These are phyloP conservation scores for Lycodopsis pacificus DNA, from an alignment of 2,797 vertebrate genomes.

Conservation along the genomic window DNA sequence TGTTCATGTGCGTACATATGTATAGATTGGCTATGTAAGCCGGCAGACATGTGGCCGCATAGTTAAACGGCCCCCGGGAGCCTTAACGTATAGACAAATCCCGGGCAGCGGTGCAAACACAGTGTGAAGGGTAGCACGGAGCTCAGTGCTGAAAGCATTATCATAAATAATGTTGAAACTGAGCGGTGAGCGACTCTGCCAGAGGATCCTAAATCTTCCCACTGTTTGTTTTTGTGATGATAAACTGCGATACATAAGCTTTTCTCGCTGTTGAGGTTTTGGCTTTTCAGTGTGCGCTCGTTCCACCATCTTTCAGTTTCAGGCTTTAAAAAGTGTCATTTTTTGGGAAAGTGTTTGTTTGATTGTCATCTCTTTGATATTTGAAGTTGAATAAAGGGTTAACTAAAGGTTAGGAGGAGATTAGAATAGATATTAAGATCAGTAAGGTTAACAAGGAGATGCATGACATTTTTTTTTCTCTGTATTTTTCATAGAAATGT, in stretches of 20 bases:
- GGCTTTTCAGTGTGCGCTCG: not conserved
- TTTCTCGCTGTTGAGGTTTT: not conserved
- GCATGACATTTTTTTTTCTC: too few relatives aligned
- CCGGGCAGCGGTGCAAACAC: slow-evolving; percentile 7
- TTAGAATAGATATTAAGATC: not conserved
- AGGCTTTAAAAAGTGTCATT: not conserved
- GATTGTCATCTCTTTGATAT: slow-evolving; percentile 3
- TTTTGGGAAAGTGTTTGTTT: not conserved
- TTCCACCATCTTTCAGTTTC: not conserved
- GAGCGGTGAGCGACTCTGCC: slow-evolving; percentile 33
- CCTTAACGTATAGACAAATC: slow-evolving; percentile 20
- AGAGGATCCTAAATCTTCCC: slow-evolving; percentile 46
- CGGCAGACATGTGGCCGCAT: slow-evolving; percentile 44
- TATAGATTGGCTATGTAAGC: slow-evolving; percentile 18
- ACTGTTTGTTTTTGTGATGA: slow-evolving; percentile 59
- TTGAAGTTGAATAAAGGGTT: not conserved
- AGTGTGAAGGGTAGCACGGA: slow-evolving; percentile 15
- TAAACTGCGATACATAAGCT: slow-evolving; percentile 32
- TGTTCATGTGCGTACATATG: slow-evolving; percentile 28
- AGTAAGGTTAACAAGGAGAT: not conserved
- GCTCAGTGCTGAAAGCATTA: slow-evolving; percentile 45
- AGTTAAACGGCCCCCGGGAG: slow-evolving; percentile 39
- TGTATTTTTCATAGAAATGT: not conserved
- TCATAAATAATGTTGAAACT: slow-evolving; percentile 56
- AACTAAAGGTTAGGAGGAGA: not conserved